These are phyloP conservation scores for Pseudoatta argentina DNA, from an alignment of 1,140 invertebrate genomes.

Conservation along the genomic window DNA sequence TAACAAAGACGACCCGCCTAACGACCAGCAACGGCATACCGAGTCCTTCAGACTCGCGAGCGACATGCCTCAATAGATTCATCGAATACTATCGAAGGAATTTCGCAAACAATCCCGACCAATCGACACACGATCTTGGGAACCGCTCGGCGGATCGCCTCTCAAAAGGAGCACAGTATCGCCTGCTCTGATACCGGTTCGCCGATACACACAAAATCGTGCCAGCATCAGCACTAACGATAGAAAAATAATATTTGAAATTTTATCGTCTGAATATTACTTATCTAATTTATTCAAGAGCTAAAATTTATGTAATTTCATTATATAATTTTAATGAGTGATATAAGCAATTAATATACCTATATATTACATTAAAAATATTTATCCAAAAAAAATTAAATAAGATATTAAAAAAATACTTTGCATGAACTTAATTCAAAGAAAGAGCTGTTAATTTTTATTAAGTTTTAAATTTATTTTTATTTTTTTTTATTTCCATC, in stretches of 20 bases:
- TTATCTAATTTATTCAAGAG: background rate
- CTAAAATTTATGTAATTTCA: background rate
- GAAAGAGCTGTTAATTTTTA: background rate
- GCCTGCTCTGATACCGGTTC: conserved; percentile 76
- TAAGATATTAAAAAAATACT: background rate
- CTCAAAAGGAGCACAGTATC: conserved; percentile 80
- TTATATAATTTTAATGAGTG: background rate
- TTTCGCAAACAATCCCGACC: conserved; percentile 85
- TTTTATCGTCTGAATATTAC: conserved; percentile 36
- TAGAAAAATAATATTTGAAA: conserved; percentile 37
- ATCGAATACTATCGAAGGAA: conserved; percentile 87
- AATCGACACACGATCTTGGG: conserved; percentile 85
- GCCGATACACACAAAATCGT: conserved; percentile 1
- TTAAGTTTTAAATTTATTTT: background rate
- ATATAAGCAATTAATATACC: background rate
- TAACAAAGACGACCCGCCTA: conserved; percentile 80
- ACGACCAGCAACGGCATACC: conserved; percentile 82
- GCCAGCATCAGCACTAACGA: background rate
- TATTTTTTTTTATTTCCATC: background rate
- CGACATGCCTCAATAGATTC: conserved; percentile 86
- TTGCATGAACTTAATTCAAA: background rate
- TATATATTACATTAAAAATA: background rate
- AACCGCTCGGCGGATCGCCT: conserved; percentile 81
- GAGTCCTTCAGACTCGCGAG: conserved; percentile 75
- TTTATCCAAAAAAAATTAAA: conserved; percentile 1